phyloP scores from a whole-genome alignment of 2,113 vertebrate species.

The Ictidomys tridecemlineatus region DNA sequence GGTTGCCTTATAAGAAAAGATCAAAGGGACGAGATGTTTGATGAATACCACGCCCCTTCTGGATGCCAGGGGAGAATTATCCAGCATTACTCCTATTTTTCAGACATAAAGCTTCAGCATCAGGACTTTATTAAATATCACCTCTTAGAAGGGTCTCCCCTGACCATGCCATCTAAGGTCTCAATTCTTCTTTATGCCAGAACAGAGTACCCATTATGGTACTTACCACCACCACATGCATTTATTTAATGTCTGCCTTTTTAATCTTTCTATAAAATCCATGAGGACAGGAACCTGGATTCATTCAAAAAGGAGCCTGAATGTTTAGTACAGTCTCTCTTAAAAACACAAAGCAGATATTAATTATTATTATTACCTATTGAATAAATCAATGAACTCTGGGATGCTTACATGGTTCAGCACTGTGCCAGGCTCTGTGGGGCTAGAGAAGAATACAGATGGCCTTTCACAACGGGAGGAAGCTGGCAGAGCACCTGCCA shows the following conservation, averaged over 20 bases:
- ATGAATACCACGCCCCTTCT: background rate
- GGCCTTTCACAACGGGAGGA: background rate
- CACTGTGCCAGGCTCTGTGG: background rate
- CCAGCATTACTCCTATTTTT: background rate
- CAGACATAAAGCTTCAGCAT: background rate
- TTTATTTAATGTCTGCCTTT: background rate
- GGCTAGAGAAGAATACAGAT: background rate
- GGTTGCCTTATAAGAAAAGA: background rate
- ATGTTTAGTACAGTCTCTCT: background rate
- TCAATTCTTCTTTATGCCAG: background rate
- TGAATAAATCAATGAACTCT: background rate
- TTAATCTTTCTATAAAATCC: background rate
- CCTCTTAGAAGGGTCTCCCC: background rate
- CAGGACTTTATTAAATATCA: conserved; percentile 5
- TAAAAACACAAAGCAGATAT: background rate
- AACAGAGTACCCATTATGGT: background rate
- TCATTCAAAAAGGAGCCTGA: background rate
- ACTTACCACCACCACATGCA: background rate
- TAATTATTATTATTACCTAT: background rate
- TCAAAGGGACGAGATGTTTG: background rate
- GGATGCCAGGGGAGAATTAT: background rate
- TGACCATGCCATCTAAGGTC: background rate
- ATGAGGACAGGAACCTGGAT: background rate
- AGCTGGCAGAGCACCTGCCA: background rate
- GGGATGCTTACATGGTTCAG: background rate